Evolutionary conservation across 2,888 invertebrate genomes (phyloP).

Genomic region (Cepaea hortensis): DNA sequence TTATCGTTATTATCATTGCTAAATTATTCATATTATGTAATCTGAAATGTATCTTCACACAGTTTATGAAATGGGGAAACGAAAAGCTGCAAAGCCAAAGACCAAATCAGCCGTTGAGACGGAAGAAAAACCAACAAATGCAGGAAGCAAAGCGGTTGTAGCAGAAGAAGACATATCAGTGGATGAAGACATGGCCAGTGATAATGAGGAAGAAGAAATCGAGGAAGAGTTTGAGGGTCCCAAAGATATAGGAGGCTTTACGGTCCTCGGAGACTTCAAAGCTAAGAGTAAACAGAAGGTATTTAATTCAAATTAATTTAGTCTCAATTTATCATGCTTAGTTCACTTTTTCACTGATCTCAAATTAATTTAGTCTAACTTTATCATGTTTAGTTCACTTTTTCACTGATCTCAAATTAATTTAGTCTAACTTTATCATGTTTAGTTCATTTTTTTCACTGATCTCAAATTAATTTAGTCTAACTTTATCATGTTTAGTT

Average conservation of each 20-base stretch:
- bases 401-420: no score
- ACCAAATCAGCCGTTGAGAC: background rate
- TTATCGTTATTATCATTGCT: no score
- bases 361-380: no score
- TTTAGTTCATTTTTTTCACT: no score
- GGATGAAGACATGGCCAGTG: slow-evolving; percentile 4
- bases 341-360: background rate
- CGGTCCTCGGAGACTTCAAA: slow-evolving; percentile 83
- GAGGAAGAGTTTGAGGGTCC: slow-evolving; percentile 53
- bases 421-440: no score
- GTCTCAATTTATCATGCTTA: background rate
- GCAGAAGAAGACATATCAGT: slow-evolving; percentile 5
- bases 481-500: no score
- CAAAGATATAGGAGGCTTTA: slow-evolving; percentile 78
- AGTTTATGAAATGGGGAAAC: background rate
- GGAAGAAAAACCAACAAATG: background rate
- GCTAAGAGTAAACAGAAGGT: slow-evolving; percentile 75
- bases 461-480: no score
- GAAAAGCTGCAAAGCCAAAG: slow-evolving; percentile 1
- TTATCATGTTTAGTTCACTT: no score
- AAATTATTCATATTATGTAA: no score
- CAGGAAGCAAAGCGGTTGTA: background rate
- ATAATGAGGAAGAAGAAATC: slow-evolving; percentile 48
- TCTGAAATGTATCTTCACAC: no score
- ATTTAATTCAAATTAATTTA: slow-evolving; percentile 4